Evolutionary conservation across 1,140 invertebrate species (phyloP), one percentile per base, ranked within the genome.

Genomic region (Drosophila pruinosa): DNA sequence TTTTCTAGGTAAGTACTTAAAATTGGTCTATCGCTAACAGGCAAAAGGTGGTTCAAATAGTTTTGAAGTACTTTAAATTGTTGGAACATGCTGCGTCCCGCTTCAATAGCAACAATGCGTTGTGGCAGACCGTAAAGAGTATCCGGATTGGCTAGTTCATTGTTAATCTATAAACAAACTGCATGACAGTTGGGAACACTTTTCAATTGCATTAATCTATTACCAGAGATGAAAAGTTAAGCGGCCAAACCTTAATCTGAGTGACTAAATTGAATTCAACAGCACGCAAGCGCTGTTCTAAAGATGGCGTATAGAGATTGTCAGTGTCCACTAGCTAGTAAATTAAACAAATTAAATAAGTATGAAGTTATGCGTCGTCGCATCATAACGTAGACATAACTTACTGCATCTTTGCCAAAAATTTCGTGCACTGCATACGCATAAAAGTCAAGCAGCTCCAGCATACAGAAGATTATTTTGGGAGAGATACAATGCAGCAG

Each of bases 361-460:
- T 5, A 14, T 22, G 4, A 28, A 14, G n/a, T 22, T 14, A 53
- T n/a, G n/a, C n/a, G n/a, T n/a, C n/a, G n/a, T n/a, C n/a, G 2
- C 28, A 31, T n/a, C 28, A 8, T 21, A 2, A 6, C 5, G 5
- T 17, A 12, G 4, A 4, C 17, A 31, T 4, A 1, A 90, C 93
- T 93, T 90, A 95, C 95, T 50, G 95, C 92, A 92, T 97, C 95
- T 12, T 93, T 93, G 10, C 95, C 95, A 91, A 99, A 99, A 78
- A 98, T 97, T n/a, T 94, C 93, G 91, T 97, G 96, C 0, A 99
- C 97, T 0, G 96, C 94, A 91, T 97, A 98, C 41, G 98, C 94
- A 91, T 99, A 99, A 89, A 97, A 98, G 80, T 99, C 98, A 91
- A 98, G 98, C 45, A 99, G 93, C 83, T 99, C 97, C 76, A 96